These are phyloP conservation scores for Beaufortia kweichowensis DNA, from an alignment of 2,113 vertebrate species.

Conservation along the genomic window DNA sequence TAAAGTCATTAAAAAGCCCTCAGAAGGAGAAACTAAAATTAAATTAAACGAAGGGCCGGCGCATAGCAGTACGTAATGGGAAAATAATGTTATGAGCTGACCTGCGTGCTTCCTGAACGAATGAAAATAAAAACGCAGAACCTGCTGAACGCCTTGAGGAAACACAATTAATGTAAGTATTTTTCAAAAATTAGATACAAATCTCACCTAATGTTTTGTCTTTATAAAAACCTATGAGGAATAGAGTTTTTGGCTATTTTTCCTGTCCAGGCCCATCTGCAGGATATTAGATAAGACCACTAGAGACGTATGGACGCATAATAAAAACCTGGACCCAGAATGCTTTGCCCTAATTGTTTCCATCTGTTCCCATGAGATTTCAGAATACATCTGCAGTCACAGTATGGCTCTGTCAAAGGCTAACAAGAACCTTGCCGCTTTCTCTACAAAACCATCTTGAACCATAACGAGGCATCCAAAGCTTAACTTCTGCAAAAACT, in stretches of 20 bases:
- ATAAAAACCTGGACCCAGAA: slow-evolving; percentile 6
- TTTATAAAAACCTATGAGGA: too few relatives aligned
- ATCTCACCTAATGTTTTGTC: too few relatives aligned
- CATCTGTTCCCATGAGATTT: slow-evolving; percentile 10
- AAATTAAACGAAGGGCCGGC: neutral
- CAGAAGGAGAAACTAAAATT: neutral
- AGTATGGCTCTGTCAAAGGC: slow-evolving; percentile 1
- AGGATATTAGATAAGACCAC: slow-evolving; percentile 20
- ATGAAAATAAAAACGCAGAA: neutral
- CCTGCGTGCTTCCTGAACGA: neutral
- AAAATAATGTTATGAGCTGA: neutral
- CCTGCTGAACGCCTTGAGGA: neutral
- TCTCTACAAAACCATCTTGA: slow-evolving; percentile 12
- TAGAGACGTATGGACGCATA: slow-evolving; percentile 2
- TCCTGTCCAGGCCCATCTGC: slow-evolving; percentile 1
- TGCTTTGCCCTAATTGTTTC: slow-evolving; percentile 10
- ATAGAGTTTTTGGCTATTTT: too few relatives aligned
- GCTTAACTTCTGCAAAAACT: too few relatives aligned
- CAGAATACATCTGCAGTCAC: neutral
- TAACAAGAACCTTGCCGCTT: slow-evolving; percentile 15
- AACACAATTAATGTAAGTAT: neutral
- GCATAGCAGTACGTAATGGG: neutral
- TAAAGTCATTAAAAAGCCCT: slow-evolving; percentile 4
- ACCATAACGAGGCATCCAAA: neutral
- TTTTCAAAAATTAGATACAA: neutral